phyloP scores from a whole-genome alignment of 2,797 vertebrate genomes.

The Clarias platycephalus region DNA sequence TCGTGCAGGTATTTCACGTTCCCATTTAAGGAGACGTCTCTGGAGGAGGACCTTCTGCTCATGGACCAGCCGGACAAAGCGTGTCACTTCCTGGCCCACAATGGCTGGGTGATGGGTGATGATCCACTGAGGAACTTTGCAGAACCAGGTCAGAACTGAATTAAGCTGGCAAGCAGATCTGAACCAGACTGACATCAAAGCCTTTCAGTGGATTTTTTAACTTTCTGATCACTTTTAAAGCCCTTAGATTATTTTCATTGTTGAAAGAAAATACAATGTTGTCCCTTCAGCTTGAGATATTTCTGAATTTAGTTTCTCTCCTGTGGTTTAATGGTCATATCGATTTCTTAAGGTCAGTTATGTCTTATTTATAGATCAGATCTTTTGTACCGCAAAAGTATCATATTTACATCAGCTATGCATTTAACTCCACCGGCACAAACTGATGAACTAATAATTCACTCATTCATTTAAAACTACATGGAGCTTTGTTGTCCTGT shows the following conservation, averaged over 20 bases:
- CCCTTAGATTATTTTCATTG: not conserved
- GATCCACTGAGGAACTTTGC: constrained; percentile 96
- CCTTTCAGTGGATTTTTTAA: not conserved
- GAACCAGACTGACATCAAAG: not conserved
- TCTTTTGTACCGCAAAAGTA: no score
- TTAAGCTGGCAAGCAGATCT: not conserved
- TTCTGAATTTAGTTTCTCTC: not conserved
- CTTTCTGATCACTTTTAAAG: not conserved
- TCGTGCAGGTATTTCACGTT: constrained; percentile 89
- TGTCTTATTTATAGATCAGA: not conserved
- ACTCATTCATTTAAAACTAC: not conserved
- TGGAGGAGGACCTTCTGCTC: constrained; percentile 82
- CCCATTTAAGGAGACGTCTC: constrained; percentile 78
- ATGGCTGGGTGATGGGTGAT: constrained; percentile 98
- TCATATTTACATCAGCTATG: not conserved
- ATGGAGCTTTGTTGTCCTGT: not conserved
- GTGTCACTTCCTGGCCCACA: constrained; percentile 90
- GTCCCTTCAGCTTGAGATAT: not conserved
- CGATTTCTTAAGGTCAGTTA: not conserved
- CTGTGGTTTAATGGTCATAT: not conserved
- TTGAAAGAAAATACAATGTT: not conserved
- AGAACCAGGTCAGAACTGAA: constrained; percentile 79
- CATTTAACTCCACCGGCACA: not conserved
- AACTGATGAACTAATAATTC: not conserved
- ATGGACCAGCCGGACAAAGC: constrained; percentile 81